Base-by-base conservation (phyloP, 2,888 invertebrate genomes). In the Priocnemis perturbator region DNA sequence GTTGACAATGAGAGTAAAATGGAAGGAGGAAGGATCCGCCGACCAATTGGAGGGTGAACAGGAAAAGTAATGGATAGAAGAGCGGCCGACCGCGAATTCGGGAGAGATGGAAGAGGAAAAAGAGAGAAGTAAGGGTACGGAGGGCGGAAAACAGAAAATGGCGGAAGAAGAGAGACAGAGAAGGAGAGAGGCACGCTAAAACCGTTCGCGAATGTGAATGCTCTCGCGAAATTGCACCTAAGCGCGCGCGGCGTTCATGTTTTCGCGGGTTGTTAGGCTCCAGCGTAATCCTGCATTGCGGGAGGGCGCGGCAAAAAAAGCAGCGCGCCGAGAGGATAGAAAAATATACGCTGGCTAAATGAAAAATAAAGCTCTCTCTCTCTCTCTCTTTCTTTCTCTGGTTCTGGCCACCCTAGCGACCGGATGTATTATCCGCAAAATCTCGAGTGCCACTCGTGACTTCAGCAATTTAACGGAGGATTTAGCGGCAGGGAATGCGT, bases 321-420 rank as follows among this genome's bases (percentile, higher is more conserved):
- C 53, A 57, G n/a, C 30, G 37, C 14, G 50, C 7, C 7, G 26
- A n/a, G 45, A 17, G 20, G 21, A 26, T 5, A 60, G 59, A 21
- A 48, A 60, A 23, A 47, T 60, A 23, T 26, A 23, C 26, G 26
- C 44, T 19, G 45, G 53, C 45, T 67, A 67, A 69, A 62, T 67
- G 68, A 69, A 68, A 70, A 70, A 70, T 68, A 53, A 60, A 67
- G 50, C 69, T 45, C 48, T 37, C 37, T 37, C 37, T 37, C 37
- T 11, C 37, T 37, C 37, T 26, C 26, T 26, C 26, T 26, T 7
- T 26, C 26, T 3, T 7, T 26, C 23, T 44, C 47, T 21, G 7
- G 53, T 60, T 45, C 52, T 20, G 26, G 44, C 26, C 26, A 26
- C 57, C 53, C 59, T n/a, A n/a, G n/a, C 57, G 11, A 19, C 20